Evolutionary conservation across 2,797 vertebrate species (phyloP).

Genomic region (Rhyacichthys aspro): DNA sequence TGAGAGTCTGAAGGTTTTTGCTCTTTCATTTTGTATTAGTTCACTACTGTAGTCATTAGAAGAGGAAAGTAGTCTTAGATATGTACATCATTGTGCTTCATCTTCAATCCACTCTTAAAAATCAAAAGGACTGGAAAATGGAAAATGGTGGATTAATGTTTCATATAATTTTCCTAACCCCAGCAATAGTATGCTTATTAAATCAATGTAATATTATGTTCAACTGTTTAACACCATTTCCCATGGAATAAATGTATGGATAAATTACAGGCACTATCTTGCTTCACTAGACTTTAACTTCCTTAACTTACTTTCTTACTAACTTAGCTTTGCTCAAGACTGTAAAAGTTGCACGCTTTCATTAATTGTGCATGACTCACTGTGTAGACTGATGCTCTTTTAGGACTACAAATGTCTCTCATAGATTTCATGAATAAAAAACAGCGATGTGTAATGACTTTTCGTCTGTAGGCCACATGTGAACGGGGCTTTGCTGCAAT

Average conservation of each 20-base stretch:
- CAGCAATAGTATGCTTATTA: not conserved
- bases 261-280: slow-evolving; percentile 11
- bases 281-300: slow-evolving; percentile 19
- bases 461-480: slow-evolving; percentile 87
- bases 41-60: slow-evolving; percentile 6
- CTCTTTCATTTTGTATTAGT: slow-evolving; percentile 61
- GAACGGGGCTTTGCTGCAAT: slow-evolving; percentile 97
- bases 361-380: slow-evolving; percentile 46
- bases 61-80: not conserved
- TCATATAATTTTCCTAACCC: not conserved
- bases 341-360: slow-evolving; percentile 59
- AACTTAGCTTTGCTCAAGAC: slow-evolving; percentile 44
- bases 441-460: not conserved
- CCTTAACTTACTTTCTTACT: slow-evolving; percentile 49
- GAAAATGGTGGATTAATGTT: slow-evolving; percentile 53
- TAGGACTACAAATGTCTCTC: not conserved
- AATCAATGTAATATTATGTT: not conserved
- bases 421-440: slow-evolving; percentile 31
- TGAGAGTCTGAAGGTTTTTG: slow-evolving; percentile 95
- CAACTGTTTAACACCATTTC: slow-evolving; percentile 41
- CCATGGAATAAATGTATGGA: slow-evolving; percentile 6
- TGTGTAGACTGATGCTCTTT: slow-evolving; percentile 13
- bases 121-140: slow-evolving; percentile 23
- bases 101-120: slow-evolving; percentile 29
- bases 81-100: slow-evolving; percentile 9